Percentiles rank a stretch among this genome's conserved stretches.
Evolutionary conservation across 2,888 invertebrate genomes (phyloP).

Genomic region (Pyrochroa serraticornis): DNA sequence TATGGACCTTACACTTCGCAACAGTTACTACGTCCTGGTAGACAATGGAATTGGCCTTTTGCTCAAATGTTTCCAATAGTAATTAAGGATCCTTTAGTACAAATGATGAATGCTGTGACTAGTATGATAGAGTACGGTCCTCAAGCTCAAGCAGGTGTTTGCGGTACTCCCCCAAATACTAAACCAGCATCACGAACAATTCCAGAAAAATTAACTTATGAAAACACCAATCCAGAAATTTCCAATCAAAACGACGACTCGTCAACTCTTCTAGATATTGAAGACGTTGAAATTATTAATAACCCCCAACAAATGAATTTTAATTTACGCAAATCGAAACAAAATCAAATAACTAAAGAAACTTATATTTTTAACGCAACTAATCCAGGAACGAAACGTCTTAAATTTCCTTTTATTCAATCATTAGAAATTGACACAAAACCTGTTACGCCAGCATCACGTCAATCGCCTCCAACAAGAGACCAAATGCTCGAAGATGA

Average conservation of each 20-base stretch:
- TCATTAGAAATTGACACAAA: slow-evolving; percentile 6
- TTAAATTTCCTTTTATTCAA: slow-evolving; percentile 3
- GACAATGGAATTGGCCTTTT: slow-evolving; percentile 60
- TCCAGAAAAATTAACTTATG: slow-evolving; percentile 5
- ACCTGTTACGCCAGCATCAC: not conserved
- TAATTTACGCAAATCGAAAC: slow-evolving; percentile 8
- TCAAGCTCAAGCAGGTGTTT: slow-evolving; percentile 59
- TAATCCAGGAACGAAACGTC: not conserved
- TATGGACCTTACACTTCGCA: slow-evolving; percentile 23
- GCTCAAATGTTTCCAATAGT: slow-evolving; percentile 63
- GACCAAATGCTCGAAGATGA: slow-evolving; percentile 38
- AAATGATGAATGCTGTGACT: slow-evolving; percentile 61
- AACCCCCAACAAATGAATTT: slow-evolving; percentile 8
- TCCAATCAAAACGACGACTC: slow-evolving; percentile 1
- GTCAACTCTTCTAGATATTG: slow-evolving; percentile 22
- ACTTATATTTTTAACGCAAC: slow-evolving; percentile 1
- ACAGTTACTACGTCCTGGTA: slow-evolving; percentile 16
- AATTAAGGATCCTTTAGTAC: slow-evolving; percentile 64
- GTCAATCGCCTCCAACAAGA: slow-evolving; percentile 34
- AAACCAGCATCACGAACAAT: slow-evolving; percentile 21
- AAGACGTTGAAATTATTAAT: slow-evolving; percentile 28
- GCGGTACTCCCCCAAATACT: not conserved
- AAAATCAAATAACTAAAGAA: slow-evolving; percentile 1
- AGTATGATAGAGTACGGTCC: slow-evolving; percentile 67
- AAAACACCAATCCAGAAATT: slow-evolving; percentile 38